Percentiles rank a stretch among this genome's conserved stretches.
These are phyloP conservation scores for Branchellion lobata DNA, from an alignment of 2,888 invertebrate species.

Conservation along the genomic window DNA sequence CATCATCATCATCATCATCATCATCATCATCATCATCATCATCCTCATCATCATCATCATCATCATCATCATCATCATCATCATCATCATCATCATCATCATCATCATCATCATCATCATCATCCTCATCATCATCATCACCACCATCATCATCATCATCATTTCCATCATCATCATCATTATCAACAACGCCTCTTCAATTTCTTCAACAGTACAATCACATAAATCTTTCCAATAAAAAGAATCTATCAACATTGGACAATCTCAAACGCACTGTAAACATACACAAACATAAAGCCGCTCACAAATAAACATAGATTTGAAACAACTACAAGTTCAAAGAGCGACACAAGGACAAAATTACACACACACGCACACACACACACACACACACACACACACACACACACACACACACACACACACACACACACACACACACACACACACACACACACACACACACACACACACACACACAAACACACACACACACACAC, in stretches of 20 bases:
- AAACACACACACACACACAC: conserved; percentile 6
- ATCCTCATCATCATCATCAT: no score
- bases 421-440: conserved; percentile 48
- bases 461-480: conserved; percentile 33
- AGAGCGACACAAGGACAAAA: conserved; percentile 19
- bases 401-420: conserved; percentile 47
- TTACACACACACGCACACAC: conserved; percentile 46
- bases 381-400: conserved; percentile 47
- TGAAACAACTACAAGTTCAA: conserved; percentile 19
- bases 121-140: no score
- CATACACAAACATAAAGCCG: conserved; percentile 4
- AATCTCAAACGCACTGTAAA: background rate
- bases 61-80: no score
- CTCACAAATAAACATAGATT: background rate
- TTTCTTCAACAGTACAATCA: background rate
- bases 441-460: conserved; percentile 44
- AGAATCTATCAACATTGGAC: conserved; percentile 1
- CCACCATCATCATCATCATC: no score
- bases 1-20: no score
- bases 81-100: no score
- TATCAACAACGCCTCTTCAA: background rate
- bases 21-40: no score
- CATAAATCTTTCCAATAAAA: conserved; percentile 25
- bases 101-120: no score
- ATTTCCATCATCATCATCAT: background rate